Base-by-base conservation (phyloP, 2,113 vertebrate genomes). In the Mesoclemmys tuberculata region DNA sequence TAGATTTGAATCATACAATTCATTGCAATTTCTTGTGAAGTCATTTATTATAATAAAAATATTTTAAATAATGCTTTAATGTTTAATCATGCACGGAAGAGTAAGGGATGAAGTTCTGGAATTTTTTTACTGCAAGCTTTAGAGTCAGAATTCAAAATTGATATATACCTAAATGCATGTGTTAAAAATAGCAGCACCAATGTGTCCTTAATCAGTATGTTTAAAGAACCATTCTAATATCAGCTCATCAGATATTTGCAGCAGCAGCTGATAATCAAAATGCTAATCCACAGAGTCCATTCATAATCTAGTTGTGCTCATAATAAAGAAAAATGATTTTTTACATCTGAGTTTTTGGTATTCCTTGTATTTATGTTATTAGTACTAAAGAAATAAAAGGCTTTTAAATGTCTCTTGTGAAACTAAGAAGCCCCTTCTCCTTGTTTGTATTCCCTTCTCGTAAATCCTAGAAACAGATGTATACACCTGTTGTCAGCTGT, bases 401-500 rank as follows among this genome's bases (percentile, higher is more conserved):
- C n/a, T 95, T 97, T 88, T 1, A 84, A 93, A 93, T 93, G 14
- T 92, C 78, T 94, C 16, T 77, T 94, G 16, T 89, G 94, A 97
- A 93, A 35, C 12, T 81, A 86, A 93, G 93, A 54, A 84, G 26
- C 71, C 11, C 3, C 38, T 75, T 91, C 56, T 93, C 46, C 90
- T 95, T 97, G 90, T 98, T 97, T 98, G 93, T 92, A 96, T 98
- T 98, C 58, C 89, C 97, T 96, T 96, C 89, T 97, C 97, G 96
- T 98, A 97, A 98, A 98, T 98, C 93, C 91, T 95, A 77, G 82
- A 96, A 97, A 95, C 96, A 98, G 97, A 98, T 98, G 96, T 97
- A 97, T 97, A 96, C 87, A 82, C 81, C 97, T 71, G 18, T 97
- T 97, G 96, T 98, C 98, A 97, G 97, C 95, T 98, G 97, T 97